Evolutionary conservation across 2,797 vertebrate species (phyloP).

Genomic region (Ictinia mississippiensis): DNA sequence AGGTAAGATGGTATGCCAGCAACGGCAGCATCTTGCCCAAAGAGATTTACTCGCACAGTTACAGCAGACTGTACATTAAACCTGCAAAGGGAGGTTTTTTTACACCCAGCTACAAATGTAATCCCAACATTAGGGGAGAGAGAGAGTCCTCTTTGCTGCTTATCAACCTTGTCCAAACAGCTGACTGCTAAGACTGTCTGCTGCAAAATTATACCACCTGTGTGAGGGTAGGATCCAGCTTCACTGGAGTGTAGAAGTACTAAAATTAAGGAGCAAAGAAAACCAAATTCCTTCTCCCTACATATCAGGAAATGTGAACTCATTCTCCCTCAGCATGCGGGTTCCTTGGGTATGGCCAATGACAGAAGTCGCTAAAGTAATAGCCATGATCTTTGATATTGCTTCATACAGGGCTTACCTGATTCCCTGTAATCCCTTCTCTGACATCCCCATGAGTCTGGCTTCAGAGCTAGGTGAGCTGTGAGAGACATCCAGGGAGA

Average conservation of each 20-base stretch:
- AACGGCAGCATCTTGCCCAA: neutral
- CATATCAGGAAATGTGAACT: neutral
- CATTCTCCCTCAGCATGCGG: neutral
- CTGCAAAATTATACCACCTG: neutral
- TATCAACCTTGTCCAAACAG: neutral
- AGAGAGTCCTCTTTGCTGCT: neutral
- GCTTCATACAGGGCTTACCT: neutral
- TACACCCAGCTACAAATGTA: neutral
- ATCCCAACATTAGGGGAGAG: neutral
- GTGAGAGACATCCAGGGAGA: neutral
- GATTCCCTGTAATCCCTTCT: neutral
- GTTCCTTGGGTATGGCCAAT: neutral
- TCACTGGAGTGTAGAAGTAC: neutral
- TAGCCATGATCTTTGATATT: neutral
- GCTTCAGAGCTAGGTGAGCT: neutral
- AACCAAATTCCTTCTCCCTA: neutral
- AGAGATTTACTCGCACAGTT: neutral
- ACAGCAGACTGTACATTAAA: neutral
- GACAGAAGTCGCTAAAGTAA: neutral
- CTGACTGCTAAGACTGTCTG: neutral
- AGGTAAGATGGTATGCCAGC: neutral
- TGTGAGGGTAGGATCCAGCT: neutral
- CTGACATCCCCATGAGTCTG: neutral
- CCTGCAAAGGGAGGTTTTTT: neutral
- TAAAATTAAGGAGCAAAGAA: neutral